Percentiles rank a stretch among this genome's conserved stretches.
Evolutionary conservation across 2,113 vertebrate species (phyloP).

Genomic region (Opisthocomus hoazin): DNA sequence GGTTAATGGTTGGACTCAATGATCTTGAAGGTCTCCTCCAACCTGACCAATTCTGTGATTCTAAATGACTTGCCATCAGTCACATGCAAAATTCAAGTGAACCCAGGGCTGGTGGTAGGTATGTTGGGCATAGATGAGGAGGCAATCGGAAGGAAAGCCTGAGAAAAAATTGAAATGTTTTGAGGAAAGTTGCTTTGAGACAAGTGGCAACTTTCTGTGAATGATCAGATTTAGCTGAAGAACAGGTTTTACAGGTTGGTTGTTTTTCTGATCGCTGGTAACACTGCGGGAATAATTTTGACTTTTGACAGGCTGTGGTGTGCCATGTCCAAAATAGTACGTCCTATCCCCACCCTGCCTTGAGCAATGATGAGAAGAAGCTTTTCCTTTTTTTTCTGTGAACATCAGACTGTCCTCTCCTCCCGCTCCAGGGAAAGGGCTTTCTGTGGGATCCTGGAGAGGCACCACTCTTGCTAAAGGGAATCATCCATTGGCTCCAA

Average conservation of each 20-base stretch:
- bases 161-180: not conserved
- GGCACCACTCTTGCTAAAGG: not conserved
- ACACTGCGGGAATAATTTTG: not conserved
- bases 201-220: not conserved
- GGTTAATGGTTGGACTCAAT: too few relatives aligned
- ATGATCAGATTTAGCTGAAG: not conserved
- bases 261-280: not conserved
- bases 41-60: too few relatives aligned
- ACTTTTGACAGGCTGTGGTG: not conserved
- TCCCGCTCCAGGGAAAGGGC: not conserved
- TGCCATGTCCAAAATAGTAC: not conserved
- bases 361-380: not conserved
- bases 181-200: not conserved
- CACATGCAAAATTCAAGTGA: not conserved
- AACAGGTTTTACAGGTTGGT: not conserved
- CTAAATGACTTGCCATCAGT: not conserved
- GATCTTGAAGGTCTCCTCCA: too few relatives aligned
- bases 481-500: not conserved
- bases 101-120: not conserved
- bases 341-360: not conserved
- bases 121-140: not conserved
- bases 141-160: not conserved
- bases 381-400: not conserved
- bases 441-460: not conserved
- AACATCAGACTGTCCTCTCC: not conserved